Evolutionary conservation across 2,888 invertebrate species (phyloP), one percentile per base, ranked within the genome.

Genomic region (Melolontha melolontha): DNA sequence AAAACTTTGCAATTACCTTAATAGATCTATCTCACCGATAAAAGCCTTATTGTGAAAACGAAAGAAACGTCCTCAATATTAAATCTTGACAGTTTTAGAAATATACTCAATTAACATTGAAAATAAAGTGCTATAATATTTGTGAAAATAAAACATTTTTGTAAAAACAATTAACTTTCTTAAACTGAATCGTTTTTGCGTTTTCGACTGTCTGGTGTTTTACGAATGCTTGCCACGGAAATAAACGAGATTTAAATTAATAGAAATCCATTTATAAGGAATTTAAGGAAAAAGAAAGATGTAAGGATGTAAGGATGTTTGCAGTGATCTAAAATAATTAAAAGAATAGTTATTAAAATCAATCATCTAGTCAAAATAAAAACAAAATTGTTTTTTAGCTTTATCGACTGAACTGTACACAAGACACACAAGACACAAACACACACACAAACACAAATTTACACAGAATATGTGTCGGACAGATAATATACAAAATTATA

Each of bases 271-370:
- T 34, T n/a, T 34, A 29, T 42, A n/a, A 44, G 22, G n/a, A 42
- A 65, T 39, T 40, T 68, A 27, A 52, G 57, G 64, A 52, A 47
- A 42, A 39, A 64, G 59, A 50, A 44, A 47, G 11, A 22, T 47
- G 49, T 16, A 62, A 59, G 42, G 69, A 71, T 71, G 72, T 68
- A 67, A 62, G 79, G 80, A 81, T 77, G 77, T 79, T 81, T 81
- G 81, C 81, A 81, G 80, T 81, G 81, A 81, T 81, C 68, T 66
- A 64, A 63, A 68, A 57, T 49, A 57, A 51, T 44, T 40, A 17
- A 63, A 44, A 34, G 54, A 39, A 54, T 8, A 50, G 10, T 62
- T 17, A 49, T 17, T 50, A 17, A 51, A 62, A 52, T 63, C 59
- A 64, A 68, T 65, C 41, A 59, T 65, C 64, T 68, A 65, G 63